Conservation (phyloP, 2,797 vertebrate species). For the Loris lydekkerianus region DNA sequence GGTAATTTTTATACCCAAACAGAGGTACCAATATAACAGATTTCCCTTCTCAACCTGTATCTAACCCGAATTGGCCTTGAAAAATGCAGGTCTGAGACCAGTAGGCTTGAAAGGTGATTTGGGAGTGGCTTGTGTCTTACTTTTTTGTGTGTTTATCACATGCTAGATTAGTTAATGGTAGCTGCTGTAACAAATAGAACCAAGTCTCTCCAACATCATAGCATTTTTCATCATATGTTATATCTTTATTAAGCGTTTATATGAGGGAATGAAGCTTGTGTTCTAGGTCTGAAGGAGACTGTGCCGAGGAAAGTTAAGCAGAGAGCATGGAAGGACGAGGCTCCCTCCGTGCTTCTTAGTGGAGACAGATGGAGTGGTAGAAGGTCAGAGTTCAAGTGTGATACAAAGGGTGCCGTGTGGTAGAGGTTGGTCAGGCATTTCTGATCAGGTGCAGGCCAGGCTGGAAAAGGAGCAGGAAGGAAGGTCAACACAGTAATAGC, state of each 20-base stretch:
- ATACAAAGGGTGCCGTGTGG: background rate
- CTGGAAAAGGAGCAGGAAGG: constrained; percentile 37
- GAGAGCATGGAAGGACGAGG: background rate
- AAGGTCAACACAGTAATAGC: background rate
- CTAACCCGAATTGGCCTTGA: background rate
- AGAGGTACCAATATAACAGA: background rate
- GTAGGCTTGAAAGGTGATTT: constrained; percentile 10
- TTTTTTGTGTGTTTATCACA: background rate
- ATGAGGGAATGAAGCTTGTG: background rate
- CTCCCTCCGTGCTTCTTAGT: background rate
- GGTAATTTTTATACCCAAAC: background rate
- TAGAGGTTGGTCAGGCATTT: background rate
- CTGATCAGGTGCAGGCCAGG: background rate
- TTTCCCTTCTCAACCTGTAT: background rate
- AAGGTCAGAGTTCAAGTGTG: background rate
- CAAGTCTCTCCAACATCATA: background rate
- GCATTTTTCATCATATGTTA: background rate
- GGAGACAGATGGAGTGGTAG: too few relatives aligned
- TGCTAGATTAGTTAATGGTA: background rate
- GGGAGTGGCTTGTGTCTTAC: constrained; percentile 20
- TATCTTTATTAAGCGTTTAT: constrained; percentile 9
- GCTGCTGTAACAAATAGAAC: background rate
- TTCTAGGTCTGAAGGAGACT: background rate
- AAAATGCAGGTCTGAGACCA: constrained; percentile 17
- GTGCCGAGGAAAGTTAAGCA: background rate